Percentiles rank a stretch among this genome's conserved stretches.
Evolutionary conservation across 1,140 invertebrate genomes (phyloP).

Genomic region (Drosophila ohnishii): DNA sequence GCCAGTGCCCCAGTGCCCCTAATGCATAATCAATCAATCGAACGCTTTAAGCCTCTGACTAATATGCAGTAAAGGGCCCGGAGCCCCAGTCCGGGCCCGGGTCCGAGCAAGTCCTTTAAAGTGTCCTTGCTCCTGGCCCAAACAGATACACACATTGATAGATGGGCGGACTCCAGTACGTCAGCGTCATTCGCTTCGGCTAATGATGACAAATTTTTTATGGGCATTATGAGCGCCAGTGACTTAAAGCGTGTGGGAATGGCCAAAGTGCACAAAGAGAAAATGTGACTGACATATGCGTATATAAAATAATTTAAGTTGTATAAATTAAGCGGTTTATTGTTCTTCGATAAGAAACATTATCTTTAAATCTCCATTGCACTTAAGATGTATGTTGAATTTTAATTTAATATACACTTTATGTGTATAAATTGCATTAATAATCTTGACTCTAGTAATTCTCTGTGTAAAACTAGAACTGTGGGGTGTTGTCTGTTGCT

Average conservation of each 20-base stretch:
- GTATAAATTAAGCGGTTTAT: no score
- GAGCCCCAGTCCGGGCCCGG: slow-evolving; percentile 31
- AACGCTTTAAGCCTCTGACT: slow-evolving; percentile 76
- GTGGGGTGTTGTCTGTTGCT: slow-evolving; percentile 25
- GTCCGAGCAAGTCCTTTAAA: slow-evolving; percentile 63
- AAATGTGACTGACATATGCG: not conserved
- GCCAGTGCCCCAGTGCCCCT: slow-evolving; percentile 30
- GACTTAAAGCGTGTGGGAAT: slow-evolving; percentile 67
- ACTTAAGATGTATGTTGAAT: no score
- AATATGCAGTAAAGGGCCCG: slow-evolving; percentile 57
- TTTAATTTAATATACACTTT: no score
- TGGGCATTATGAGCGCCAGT: slow-evolving; percentile 75
- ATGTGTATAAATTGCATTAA: no score
- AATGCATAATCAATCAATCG: slow-evolving; percentile 76
- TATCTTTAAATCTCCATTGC: no score
- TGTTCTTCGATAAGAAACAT: no score
- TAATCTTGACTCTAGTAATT: not conserved
- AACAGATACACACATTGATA: slow-evolving; percentile 61
- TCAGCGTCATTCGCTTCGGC: slow-evolving; percentile 54
- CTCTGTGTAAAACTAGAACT: slow-evolving; percentile 36
- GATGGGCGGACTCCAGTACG: slow-evolving; percentile 57
- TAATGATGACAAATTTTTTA: slow-evolving; percentile 82
- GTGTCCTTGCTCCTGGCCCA: slow-evolving; percentile 42
- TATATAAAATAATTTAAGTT: no score
- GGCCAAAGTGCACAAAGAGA: slow-evolving; percentile 6